phyloP scores from a whole-genome alignment of 23 tunicate species.

The Styela plicata region DNA sequence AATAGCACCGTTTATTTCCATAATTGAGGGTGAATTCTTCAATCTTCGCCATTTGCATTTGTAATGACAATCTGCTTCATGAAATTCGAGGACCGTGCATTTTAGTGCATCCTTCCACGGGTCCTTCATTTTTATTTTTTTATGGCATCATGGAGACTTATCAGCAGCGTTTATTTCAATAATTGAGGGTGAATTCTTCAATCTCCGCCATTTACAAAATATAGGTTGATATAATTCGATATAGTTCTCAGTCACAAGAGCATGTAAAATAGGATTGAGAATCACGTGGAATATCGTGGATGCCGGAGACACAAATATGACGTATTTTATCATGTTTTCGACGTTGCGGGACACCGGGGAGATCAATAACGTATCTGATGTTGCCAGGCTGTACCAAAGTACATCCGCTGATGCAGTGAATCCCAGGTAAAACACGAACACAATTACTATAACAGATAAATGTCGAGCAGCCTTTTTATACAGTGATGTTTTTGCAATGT shows the following conservation, averaged over 20 bases:
- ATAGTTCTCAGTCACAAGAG: neutral
- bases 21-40: neutral
- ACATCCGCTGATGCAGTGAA: neutral
- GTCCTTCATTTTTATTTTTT: no score
- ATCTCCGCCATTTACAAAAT: neutral
- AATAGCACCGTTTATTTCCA: no score
- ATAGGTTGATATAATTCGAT: neutral
- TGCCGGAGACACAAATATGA: neutral
- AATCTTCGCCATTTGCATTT: no score
- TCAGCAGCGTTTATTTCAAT: no score
- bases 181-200: neutral
- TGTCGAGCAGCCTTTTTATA: neutral
- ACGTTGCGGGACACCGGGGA: neutral
- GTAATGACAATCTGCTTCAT: no score
- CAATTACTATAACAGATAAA: conserved; percentile 3
- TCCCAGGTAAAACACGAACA: neutral
- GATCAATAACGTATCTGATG: neutral
- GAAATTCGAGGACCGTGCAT: no score
- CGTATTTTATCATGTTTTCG: neutral
- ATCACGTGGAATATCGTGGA: neutral
- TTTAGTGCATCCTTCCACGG: no score
- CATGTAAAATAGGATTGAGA: conserved; percentile 5
- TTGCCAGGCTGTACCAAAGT: neutral
- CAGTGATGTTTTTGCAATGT: neutral
- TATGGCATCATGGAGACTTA: no score